Base-by-base conservation (phyloP, 1,140 invertebrate species). In the Lucilia cuprina region DNA sequence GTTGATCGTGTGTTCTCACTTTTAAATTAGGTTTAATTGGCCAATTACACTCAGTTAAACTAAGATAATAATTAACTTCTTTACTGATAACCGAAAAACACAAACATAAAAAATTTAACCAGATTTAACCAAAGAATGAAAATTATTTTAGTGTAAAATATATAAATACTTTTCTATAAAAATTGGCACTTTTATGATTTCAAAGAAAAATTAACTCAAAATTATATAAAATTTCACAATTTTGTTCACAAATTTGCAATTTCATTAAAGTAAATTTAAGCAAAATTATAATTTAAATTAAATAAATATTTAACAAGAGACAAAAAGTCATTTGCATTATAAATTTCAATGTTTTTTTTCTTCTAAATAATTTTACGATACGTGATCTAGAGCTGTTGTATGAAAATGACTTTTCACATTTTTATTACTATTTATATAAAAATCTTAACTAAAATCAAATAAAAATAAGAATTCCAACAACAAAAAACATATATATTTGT, bases 401-500 rank as follows among this genome's bases (percentile, higher is more conserved):
- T 70, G 19, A 70, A 70, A 70, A 70, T 70, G 65, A 70, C 65
- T 70, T 70, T 70, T 70, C 65, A 70, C 65, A 70, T 70, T 70
- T 70, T 70, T 55, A 41, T 25, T 70, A 70, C 7, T 17, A n/a
- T 2, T 14, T 14, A 60, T 7, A 60, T 14, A 70, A 0, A 70
- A 19, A 70, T 0, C 19, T 19, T 12, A 21, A 70, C 65, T 21
- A 21, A 70, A 25, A 1, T 2, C 65, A 70, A 70, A 70, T 25
- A 70, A 70, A 49, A 12, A 70, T 9, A 70, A 70, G 7, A 41
- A 41, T 70, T 21, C 19, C 65, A 21, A 25, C 21, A 70, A 21
- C 25, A 5, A 70, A 21, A 14, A 70, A 60, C 1, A 60, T 17
- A 14, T 14, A 60, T 17, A n/a, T n/a, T 60, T 17, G n/a, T 60